Evolutionary conservation across 2,888 invertebrate species (phyloP).

Genomic region (Alloscopus bannaensis): DNA sequence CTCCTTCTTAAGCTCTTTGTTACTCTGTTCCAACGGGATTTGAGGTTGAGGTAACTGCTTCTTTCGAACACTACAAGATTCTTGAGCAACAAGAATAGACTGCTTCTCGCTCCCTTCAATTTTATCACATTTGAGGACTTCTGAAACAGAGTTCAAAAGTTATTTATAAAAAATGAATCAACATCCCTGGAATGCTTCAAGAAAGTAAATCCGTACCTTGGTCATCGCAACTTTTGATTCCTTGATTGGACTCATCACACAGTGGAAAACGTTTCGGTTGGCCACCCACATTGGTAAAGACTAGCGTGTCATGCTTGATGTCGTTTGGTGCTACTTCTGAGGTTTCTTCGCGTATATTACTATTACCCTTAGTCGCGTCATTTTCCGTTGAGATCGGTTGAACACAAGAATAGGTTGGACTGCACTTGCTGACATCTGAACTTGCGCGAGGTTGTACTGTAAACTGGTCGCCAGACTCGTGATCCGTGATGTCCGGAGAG

Average conservation of each 20-base stretch:
- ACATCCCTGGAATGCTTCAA: no score
- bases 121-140: no score
- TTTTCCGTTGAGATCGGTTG: conserved; percentile 63
- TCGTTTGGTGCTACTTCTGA: conserved; percentile 7
- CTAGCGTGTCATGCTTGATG: conserved; percentile 35
- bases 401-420: conserved; percentile 61
- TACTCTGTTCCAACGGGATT: not conserved
- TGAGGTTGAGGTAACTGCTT: not conserved
- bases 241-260: no score
- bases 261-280: conserved; percentile 3
- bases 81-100: not conserved
- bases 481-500: conserved; percentile 63
- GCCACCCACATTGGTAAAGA: conserved; percentile 31
- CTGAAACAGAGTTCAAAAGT: no score
- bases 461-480: conserved; percentile 1
- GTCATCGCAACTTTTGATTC: no score
- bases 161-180: no score
- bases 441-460: no score
- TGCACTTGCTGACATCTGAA: conserved; percentile 17
- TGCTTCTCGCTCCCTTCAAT: not conserved
- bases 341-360: conserved; percentile 12
- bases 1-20: not conserved
- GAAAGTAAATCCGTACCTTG: no score
- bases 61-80: no score
- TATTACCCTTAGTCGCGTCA: no score